These are phyloP conservation scores for Scarus forsteni DNA, from an alignment of 2,797 vertebrate genomes.

Conservation along the genomic window DNA sequence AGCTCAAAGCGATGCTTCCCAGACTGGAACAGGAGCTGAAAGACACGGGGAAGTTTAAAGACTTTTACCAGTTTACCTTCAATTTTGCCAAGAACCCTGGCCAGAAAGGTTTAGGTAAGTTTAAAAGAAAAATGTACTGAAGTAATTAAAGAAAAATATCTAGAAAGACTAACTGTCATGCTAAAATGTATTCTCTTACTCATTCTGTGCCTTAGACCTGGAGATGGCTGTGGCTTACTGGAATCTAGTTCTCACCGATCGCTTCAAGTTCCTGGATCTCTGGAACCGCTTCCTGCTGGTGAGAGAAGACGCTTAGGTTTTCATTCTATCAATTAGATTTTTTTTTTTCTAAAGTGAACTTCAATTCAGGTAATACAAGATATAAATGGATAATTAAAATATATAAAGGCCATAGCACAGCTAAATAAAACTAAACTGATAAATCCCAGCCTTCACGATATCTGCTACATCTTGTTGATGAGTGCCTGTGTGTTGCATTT, in stretches of 20 bases:
- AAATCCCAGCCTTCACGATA: background rate
- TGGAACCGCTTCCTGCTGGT: conserved; percentile 98
- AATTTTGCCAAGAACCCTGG: conserved; percentile 97
- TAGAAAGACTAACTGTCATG: too few relatives aligned
- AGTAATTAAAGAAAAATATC: too few relatives aligned
- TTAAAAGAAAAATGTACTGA: background rate
- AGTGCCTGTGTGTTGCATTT: conserved; percentile 33
- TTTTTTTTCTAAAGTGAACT: too few relatives aligned
- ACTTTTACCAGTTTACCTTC: conserved; percentile 98
- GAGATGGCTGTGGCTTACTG: conserved; percentile 98
- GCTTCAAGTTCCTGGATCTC: conserved; percentile 98
- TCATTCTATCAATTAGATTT: background rate
- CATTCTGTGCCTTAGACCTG: conserved; percentile 78
- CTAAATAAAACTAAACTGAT: background rate
- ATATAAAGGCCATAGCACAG: background rate
- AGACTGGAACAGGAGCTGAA: conserved; percentile 95
- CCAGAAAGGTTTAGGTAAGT: conserved; percentile 96
- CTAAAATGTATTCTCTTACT: background rate
- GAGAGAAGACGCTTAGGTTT: conserved; percentile 63
- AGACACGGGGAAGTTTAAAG: conserved; percentile 93
- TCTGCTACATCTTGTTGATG: background rate
- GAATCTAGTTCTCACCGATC: conserved; percentile 95
- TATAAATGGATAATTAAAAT: too few relatives aligned
- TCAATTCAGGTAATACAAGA: too few relatives aligned
- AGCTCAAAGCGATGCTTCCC: conserved; percentile 91